Conservation (phyloP, 2,888 invertebrate genomes). For the Dione juno region DNA sequence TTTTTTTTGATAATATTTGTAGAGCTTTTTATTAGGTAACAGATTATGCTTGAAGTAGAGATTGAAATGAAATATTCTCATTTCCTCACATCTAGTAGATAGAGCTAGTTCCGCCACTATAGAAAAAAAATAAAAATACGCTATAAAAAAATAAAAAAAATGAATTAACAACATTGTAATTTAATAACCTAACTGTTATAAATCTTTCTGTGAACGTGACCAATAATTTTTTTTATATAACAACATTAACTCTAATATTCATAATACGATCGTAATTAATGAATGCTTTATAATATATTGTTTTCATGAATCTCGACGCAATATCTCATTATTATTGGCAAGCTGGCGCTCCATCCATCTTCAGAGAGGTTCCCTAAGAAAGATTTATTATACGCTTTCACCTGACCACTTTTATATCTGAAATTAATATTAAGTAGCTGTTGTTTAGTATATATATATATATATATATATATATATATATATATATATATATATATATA, state of each 20-base stretch:
- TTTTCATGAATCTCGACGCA: slow-evolving; percentile 40
- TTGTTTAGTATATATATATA: too few species aligned
- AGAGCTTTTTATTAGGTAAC: neutral
- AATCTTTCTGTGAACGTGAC: neutral
- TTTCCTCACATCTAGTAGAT: too few species aligned
- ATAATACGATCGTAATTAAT: slow-evolving; percentile 25
- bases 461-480: too few species aligned
- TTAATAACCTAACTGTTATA: too few species aligned
- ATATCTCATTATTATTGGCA: slow-evolving; percentile 47
- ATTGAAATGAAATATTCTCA: too few species aligned
- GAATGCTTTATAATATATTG: slow-evolving; percentile 39
- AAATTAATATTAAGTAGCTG: slow-evolving; percentile 23
- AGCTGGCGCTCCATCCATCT: slow-evolving; percentile 46
- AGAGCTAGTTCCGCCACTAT: too few species aligned
- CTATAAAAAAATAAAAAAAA: too few species aligned
- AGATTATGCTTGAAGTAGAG: too few species aligned
- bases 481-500: too few species aligned
- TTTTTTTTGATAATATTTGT: neutral
- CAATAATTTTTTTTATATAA: neutral
- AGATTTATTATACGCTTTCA: slow-evolving; percentile 46
- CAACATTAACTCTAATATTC: slow-evolving; percentile 6
- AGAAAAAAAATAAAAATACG: too few species aligned
- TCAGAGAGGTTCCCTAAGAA: slow-evolving; percentile 42
- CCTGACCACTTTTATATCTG: slow-evolving; percentile 44
- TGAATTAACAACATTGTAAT: too few species aligned